These are phyloP conservation scores for Sesamia inferens DNA, from an alignment of 2,888 invertebrate genomes.

Conservation along the genomic window DNA sequence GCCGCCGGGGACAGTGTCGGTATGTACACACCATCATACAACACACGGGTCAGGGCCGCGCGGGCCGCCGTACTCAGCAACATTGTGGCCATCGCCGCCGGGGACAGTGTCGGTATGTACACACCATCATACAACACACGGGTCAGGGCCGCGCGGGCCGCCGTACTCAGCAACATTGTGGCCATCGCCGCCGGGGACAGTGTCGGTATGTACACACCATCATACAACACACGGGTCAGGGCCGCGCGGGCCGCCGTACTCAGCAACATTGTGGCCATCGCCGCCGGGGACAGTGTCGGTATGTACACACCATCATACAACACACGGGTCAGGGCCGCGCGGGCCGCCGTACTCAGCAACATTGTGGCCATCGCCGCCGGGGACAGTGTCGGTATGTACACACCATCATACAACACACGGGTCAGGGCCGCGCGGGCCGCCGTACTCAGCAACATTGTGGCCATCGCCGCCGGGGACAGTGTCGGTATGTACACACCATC, in stretches of 20 bases:
- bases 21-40: not conserved
- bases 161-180: constrained; percentile 98
- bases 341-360: constrained; percentile 98
- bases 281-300: constrained; percentile 95
- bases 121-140: not conserved
- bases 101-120: constrained; percentile 91
- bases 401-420: no score
- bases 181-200: constrained; percentile 98
- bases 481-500: constrained; percentile 3
- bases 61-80: constrained; percentile 98
- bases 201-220: constrained; percentile 6
- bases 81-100: constrained; percentile 98
- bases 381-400: constrained; percentile 90
- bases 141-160: constrained; percentile 94
- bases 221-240: not conserved
- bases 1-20: constrained; percentile 96
- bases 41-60: constrained; percentile 88
- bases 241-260: constrained; percentile 97
- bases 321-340: constrained; percentile 90
- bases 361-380: constrained; percentile 99
- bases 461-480: constrained; percentile 98
- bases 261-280: constrained; percentile 98
- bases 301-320: not conserved
- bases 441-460: constrained; percentile 98
- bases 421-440: constrained; percentile 95